Base-by-base conservation (phyloP, 2,888 invertebrate genomes). In the Epistrophe eligans region DNA sequence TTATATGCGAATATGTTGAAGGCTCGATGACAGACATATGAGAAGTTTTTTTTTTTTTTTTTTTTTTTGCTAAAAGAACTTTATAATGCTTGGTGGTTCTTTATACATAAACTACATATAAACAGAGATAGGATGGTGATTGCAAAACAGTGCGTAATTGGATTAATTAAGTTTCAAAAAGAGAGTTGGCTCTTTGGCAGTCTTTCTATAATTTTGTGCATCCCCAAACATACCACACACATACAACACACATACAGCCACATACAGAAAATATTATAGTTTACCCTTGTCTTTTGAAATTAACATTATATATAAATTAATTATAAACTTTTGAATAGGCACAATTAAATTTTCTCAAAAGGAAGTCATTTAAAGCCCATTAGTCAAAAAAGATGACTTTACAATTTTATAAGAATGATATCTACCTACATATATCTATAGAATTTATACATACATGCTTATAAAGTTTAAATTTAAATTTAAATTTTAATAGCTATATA, bases 161-260 rank as follows among this genome's bases (percentile, higher is more conserved):
- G 85, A 87, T 87, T 87, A 82, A 87, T 85, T 85, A 82, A 82
- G 74, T 71, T 77, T 84, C 45, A 43, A 35, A 24, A 76, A 57
- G 57, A 45, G 52, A 38, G 67, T 52, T 70, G 60, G 40, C 83
- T 60, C 28, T 83, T 77, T 40, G 15, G 50, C 43, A 50, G 32
- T 35, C 13, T 13, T 43, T 28, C 50, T 19, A n/a, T n/a, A 38
- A 17, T 13, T 17, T 3, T 57, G 4, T 58, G 17, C 58, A 58
- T 58, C 35, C 58, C 58, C 17, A 55, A 24, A 55, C 11, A 24
- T 2, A 45, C 5, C 40, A 50, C 19, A 52, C 19, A 24, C n/a
- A 55, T n/a, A 19, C 35, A 19, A 55, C 19, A 19, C 35, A 19
- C 19, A 35, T 24, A 60, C 58, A 40, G 13, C 24, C 50, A 67